Evolutionary conservation across 2,797 vertebrate genomes (phyloP).

Genomic region (Oryzias sinensis): DNA sequence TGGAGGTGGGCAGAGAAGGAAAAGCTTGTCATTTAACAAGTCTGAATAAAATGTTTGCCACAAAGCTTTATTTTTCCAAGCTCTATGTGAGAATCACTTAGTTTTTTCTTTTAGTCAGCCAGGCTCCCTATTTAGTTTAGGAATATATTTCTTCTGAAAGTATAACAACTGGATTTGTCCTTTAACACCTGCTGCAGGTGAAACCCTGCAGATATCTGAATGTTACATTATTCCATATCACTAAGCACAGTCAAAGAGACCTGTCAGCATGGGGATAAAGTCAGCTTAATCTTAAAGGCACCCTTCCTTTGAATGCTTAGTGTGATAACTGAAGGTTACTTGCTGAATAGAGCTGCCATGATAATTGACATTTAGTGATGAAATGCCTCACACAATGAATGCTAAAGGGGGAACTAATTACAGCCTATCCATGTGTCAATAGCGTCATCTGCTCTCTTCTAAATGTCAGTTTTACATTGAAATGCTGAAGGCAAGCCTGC

Average conservation of each 20-base stretch:
- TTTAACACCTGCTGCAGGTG: constrained; percentile 16
- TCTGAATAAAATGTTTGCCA: too few relatives aligned
- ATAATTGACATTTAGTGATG: constrained; percentile 83
- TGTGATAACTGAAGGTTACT: constrained; percentile 75
- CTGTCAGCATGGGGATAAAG: constrained; percentile 60
- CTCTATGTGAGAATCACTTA: too few relatives aligned
- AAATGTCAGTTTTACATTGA: constrained; percentile 81
- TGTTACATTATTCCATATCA: constrained; percentile 51
- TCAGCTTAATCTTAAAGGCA: constrained; percentile 70
- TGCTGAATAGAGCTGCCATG: constrained; percentile 64
- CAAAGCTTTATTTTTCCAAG: too few relatives aligned
- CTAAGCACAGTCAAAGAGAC: constrained; percentile 55
- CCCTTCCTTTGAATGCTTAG: constrained; percentile 63
- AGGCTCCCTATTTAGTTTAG: too few relatives aligned
- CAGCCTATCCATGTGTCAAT: constrained; percentile 73
- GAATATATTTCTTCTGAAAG: constrained; percentile 1
- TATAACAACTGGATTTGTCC: not conserved
- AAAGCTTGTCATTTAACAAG: too few relatives aligned
- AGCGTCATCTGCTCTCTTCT: constrained; percentile 69
- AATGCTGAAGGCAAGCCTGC: constrained; percentile 59
- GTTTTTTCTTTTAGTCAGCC: too few relatives aligned
- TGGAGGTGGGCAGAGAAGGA: too few relatives aligned
- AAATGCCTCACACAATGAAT: constrained; percentile 73
- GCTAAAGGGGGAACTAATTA: constrained; percentile 77
- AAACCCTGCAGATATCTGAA: constrained; percentile 35